Evolutionary conservation across 2,113 vertebrate genomes (phyloP).

Genomic region (Leptobrachium leishanense): DNA sequence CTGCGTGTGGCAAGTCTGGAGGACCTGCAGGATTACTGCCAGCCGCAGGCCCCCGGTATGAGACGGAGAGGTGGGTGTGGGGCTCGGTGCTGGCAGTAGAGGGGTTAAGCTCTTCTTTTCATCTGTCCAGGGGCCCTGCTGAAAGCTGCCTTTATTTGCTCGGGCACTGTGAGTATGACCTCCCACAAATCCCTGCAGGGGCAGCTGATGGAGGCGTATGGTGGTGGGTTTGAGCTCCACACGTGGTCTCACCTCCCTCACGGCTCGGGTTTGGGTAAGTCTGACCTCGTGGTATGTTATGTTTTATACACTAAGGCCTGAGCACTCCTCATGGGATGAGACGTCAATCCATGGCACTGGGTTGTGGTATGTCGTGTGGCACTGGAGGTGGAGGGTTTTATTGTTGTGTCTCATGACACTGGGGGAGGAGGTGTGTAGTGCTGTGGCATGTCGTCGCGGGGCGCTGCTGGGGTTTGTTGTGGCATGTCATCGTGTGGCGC

Average conservation of each 20-base stretch:
- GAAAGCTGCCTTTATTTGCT: slow-evolving; percentile 90
- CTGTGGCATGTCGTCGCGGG: no score
- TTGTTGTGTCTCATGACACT: no score
- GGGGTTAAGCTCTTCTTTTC: not conserved
- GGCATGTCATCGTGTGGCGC: no score
- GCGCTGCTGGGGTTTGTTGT: no score
- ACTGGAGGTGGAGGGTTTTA: no score
- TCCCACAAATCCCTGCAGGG: slow-evolving; percentile 68
- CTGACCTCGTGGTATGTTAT: no score
- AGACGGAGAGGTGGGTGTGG: not conserved
- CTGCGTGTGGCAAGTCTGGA: slow-evolving; percentile 72
- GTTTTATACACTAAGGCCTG: no score
- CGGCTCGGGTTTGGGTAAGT: slow-evolving; percentile 88
- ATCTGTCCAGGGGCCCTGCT: slow-evolving; percentile 80
- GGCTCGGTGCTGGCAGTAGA: not conserved
- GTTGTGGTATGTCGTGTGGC: no score
- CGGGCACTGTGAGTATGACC: slow-evolving; percentile 69
- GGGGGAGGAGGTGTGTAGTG: no score
- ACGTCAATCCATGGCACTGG: no score
- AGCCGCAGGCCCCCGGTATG: slow-evolving; percentile 88
- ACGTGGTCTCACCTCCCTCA: slow-evolving; percentile 91
- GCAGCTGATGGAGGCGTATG: slow-evolving; percentile 77
- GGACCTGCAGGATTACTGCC: slow-evolving; percentile 82
- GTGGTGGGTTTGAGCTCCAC: slow-evolving; percentile 87
- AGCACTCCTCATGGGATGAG: no score